Evolutionary conservation across 23 tunicate genomes (phyloP).

Genomic region (Trididemnum miniatum): DNA sequence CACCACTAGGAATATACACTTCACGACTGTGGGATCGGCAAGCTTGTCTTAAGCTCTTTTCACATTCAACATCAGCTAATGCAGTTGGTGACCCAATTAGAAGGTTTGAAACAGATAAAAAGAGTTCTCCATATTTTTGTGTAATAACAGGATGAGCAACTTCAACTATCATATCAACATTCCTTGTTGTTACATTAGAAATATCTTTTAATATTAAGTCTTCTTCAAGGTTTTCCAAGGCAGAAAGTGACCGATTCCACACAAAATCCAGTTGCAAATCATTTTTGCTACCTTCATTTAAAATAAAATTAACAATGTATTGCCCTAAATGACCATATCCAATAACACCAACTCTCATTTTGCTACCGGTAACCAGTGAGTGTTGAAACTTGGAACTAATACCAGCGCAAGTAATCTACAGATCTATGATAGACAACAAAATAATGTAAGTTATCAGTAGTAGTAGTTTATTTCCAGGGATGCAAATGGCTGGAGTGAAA

Average conservation of each 20-base stretch:
- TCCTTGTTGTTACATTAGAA: conserved; percentile 22
- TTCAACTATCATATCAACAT: conserved; percentile 81
- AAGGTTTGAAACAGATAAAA: conserved; percentile 56
- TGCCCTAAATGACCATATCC: conserved; percentile 80
- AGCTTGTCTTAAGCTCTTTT: conserved; percentile 39
- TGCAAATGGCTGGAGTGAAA: too few species aligned
- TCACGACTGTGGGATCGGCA: conserved; percentile 28
- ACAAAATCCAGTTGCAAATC: conserved; percentile 71
- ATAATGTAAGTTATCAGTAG: too few species aligned
- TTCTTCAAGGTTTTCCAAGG: conserved; percentile 12
- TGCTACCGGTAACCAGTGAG: too few species aligned
- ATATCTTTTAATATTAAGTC: conserved; percentile 49
- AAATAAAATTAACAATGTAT: conserved; percentile 43
- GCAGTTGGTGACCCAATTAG: conserved; percentile 89
- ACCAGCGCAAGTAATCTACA: too few species aligned
- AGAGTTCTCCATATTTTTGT: conserved; percentile 48
- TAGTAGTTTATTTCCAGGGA: too few species aligned
- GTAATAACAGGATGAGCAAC: conserved; percentile 83
- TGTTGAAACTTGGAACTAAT: too few species aligned
- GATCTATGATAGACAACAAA: too few species aligned
- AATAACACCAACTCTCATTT: conserved; percentile 73
- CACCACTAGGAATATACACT: conserved; percentile 81
- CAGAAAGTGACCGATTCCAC: conserved; percentile 72
- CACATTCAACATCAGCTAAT: conserved; percentile 40
- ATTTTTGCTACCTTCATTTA: conserved; percentile 26